Evolutionary conservation across 1,140 invertebrate genomes (phyloP), one percentile per base, ranked within the genome.

Genomic region (Dufourea novaeangliae): DNA sequence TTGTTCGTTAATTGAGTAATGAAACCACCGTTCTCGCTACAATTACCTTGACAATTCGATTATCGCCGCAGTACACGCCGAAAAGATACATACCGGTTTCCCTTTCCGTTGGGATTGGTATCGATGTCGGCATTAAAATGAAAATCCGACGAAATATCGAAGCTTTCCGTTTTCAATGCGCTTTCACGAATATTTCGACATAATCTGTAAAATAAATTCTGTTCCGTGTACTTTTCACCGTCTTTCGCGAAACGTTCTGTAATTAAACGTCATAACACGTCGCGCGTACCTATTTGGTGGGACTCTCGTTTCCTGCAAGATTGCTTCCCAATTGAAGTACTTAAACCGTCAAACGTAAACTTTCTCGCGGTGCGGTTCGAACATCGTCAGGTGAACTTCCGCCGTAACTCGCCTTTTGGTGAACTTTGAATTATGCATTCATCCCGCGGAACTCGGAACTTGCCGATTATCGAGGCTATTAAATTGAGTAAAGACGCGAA

Each of bases 1-100:
- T 83, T 73, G 52, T 73, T 73, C 50, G 63, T 63, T 83, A 83
- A 83, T 83, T 82, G 81, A 82, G 61, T 71, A 79, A 83, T 78
- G 73, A 67, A n/a, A n/a, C n/a, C 34, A 78, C 64, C 68, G 68
- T 68, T 64, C 61, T 34, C 79, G 74, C 57, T 46, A 52, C 44
- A 79, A 67, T 82, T 59, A 69, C 64, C 52, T 63, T 44, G 69
- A 78, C 63, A 46, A 56, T 25, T 73, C 22, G 34, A 67, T 71
- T 75, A 71, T 56, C 70, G 34, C 32, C 27, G 37, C 17, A 61
- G 52, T 50, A 69, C 22, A 17, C n/a, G 14, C 14, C 7, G 17
- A 50, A 41, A 46, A 8, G 44, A 11, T 12, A 57, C 3, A 37
- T 7, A 5, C 27, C 3, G 3, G 34, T 29, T 14, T 52, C 63